Base-by-base conservation (phyloP, 92 coral and sea anemone genomes). In the Palythoa grandiflora region DNA sequence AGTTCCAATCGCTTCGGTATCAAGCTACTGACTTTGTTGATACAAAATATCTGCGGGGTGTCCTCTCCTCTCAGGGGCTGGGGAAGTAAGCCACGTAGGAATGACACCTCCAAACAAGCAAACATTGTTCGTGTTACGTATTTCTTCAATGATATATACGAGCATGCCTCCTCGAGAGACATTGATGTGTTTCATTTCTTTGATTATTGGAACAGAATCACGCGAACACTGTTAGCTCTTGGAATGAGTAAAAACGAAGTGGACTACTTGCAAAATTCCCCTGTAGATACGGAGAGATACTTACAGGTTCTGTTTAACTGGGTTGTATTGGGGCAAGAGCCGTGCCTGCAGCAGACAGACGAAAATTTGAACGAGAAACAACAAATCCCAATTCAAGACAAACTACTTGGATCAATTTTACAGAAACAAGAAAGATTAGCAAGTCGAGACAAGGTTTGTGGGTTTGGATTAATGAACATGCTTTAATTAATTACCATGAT, bases 31-130 rank as follows among this genome's bases (percentile, higher is more conserved):
- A 66, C 66, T 47, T 85, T 78, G 83, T 59, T 87, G 63, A 66
- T 87, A 75, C 90, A 80, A 47, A 87, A 77, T 48, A n/a, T 87
- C 7, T 87, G 90, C 39, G 84, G 90, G 17, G 35, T 77, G 37
- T 39, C 47, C 16, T 10, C 60, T 13, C 90, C 90, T 6, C 9
- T 73, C 48, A 87, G 71, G 52, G 90, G 90, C n/a, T 87, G 90
- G 90, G 68, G 48, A 5, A 50, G 3, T 13, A 75, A 51, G 28
- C 90, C 90, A 1, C 75, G 75, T 36, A 71, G 77, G 38, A 65
- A 47, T 19, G 90, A 87, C 84, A 66, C 77, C 3, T 87, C 90
- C 2, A 47, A 65, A 38, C 90, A 87, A 48, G 90, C 90, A 2
- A 87, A 87, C 68, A 9, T 87, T 39, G 68, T 54, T 10, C 75